phyloP scores from a whole-genome alignment of 2,113 vertebrate species.

The Mormyrus iriodes region DNA sequence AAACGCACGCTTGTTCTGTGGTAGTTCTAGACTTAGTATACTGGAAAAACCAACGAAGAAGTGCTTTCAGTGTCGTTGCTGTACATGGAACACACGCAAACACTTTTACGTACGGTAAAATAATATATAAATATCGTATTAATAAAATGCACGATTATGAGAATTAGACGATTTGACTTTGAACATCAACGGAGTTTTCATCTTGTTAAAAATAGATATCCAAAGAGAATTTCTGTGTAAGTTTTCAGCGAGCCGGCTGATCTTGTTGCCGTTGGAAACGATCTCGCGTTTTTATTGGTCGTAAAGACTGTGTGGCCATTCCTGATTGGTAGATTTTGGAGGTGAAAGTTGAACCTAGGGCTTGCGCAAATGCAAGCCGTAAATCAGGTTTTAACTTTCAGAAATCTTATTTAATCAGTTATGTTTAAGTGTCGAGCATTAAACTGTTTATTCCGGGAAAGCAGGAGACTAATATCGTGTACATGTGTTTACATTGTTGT shows the following conservation, averaged over 20 bases:
- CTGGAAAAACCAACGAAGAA: not conserved
- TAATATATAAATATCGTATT: not conserved
- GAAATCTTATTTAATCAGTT: not conserved
- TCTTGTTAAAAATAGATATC: not conserved
- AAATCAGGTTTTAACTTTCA: too few relatives aligned
- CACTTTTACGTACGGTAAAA: not conserved
- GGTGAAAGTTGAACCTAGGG: constrained; percentile 9
- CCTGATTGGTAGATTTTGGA: constrained; percentile 56
- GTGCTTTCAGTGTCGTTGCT: not conserved
- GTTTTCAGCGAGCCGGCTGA: constrained; percentile 18
- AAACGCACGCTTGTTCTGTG: not conserved
- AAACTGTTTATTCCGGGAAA: not conserved
- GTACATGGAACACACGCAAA: not conserved
- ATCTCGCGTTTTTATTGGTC: constrained; percentile 48
- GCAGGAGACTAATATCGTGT: not conserved
- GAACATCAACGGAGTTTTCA: not conserved
- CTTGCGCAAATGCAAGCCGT: not conserved
- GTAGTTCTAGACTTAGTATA: not conserved
- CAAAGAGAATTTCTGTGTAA: not conserved
- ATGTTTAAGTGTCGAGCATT: not conserved
- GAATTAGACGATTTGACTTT: not conserved
- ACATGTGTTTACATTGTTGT: not conserved
- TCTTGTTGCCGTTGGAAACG: constrained; percentile 51
- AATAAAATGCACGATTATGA: too few relatives aligned
- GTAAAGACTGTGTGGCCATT: constrained; percentile 58